These are phyloP conservation scores for Bombus affinis DNA, from an alignment of 1,140 invertebrate species.

Conservation along the genomic window DNA sequence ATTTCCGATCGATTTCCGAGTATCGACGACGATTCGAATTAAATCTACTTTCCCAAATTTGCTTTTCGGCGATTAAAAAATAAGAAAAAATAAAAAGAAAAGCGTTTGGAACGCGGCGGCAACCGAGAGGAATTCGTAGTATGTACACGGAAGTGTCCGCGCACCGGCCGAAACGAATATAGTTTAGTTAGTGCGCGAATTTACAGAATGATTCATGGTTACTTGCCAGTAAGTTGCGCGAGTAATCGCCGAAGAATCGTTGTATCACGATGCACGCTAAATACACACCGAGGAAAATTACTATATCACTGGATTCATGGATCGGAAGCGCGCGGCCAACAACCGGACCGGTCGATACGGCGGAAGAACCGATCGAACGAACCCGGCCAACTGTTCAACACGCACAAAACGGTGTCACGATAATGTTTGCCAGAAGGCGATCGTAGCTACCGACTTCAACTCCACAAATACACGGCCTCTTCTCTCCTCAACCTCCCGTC, in stretches of 20 bases:
- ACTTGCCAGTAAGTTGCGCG: constrained; percentile 50
- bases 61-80: not conserved
- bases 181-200: constrained; percentile 32
- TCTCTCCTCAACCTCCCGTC: constrained; percentile 37
- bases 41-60: not conserved
- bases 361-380: constrained; percentile 36
- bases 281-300: constrained; percentile 35
- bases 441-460: constrained; percentile 65
- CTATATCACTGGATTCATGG: constrained; percentile 52
- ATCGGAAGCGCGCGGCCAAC: constrained; percentile 10
- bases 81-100: not conserved
- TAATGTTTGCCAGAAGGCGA: constrained; percentile 80
- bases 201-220: constrained; percentile 35
- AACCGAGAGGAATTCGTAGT: constrained; percentile 52
- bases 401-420: constrained; percentile 80
- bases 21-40: not conserved
- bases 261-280: constrained; percentile 41
- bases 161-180: constrained; percentile 41
- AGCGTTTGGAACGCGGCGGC: constrained; percentile 11
- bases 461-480: constrained; percentile 74
- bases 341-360: constrained; percentile 19
- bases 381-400: constrained; percentile 54
- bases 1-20: not conserved
- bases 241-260: constrained; percentile 27
- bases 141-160: constrained; percentile 58